phyloP scores from a whole-genome alignment of 2,888 invertebrate species.

The Brenthis hecate region DNA sequence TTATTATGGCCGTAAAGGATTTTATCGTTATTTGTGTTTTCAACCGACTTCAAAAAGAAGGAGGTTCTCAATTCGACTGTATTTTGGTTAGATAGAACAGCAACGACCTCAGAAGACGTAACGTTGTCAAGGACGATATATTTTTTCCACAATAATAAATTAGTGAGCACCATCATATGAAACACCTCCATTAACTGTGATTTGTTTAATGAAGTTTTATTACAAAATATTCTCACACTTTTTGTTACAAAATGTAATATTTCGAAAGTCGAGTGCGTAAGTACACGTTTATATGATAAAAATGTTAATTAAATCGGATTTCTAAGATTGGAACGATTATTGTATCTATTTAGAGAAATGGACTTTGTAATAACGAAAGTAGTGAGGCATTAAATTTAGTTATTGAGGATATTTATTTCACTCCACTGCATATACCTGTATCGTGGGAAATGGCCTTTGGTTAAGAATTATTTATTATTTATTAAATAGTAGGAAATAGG shows the following conservation, averaged over 20 bases:
- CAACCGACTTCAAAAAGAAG: too few species aligned
- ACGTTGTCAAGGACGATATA: neutral
- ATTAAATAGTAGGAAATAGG: too few species aligned
- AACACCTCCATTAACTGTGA: too few species aligned
- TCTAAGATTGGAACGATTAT: constrained; percentile 2
- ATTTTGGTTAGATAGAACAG: constrained; percentile 15
- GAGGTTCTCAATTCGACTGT: too few species aligned
- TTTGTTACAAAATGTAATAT: constrained; percentile 1
- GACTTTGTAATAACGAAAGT: constrained; percentile 9
- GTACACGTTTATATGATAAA: constrained; percentile 12
- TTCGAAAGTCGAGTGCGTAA: constrained; percentile 3
- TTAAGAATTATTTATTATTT: too few species aligned
- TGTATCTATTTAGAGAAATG: constrained; percentile 4
- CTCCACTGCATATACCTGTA: neutral
- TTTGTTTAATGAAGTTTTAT: neutral
- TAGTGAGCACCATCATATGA: too few species aligned
- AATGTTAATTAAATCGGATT: constrained; percentile 8
- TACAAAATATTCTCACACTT: neutral
- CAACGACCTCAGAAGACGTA: constrained; percentile 12
- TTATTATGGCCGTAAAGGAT: constrained; percentile 35
- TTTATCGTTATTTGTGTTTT: constrained; percentile 36
- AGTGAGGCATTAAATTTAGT: neutral
- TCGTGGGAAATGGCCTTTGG: neutral
- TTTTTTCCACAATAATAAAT: too few species aligned
- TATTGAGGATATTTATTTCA: neutral